Percentiles rank a stretch among this genome's conserved stretches.
Conservation (phyloP, 2,888 invertebrate genomes). For the Petrophora chlorosata region DNA sequence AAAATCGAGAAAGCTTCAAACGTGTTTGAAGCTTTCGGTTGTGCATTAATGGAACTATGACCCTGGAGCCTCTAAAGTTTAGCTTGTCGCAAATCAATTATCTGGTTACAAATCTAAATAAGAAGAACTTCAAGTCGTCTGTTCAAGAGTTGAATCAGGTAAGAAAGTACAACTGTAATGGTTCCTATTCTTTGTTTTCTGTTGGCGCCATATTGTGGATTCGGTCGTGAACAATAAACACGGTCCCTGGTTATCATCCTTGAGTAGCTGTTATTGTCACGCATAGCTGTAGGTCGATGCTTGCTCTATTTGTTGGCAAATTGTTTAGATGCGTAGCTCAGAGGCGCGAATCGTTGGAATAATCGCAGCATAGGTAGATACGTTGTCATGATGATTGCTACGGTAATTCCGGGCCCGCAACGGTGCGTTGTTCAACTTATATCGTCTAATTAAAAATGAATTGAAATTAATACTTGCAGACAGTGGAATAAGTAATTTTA, state of each 20-base stretch:
- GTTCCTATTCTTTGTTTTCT: constrained; percentile 64
- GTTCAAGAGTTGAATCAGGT: constrained; percentile 95
- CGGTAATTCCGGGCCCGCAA: too few relatives aligned
- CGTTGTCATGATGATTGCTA: neutral
- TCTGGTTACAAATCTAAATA: constrained; percentile 97
- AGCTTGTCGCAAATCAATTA: constrained; percentile 99
- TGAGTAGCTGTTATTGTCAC: constrained; percentile 1
- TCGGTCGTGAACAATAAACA: constrained; percentile 23
- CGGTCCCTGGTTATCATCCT: constrained; percentile 1
- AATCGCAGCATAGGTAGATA: neutral
- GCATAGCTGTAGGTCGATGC: neutral
- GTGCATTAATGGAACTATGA: constrained; percentile 97
- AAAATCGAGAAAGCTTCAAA: constrained; percentile 95
- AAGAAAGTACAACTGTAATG: constrained; percentile 72
- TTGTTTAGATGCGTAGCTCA: too few relatives aligned
- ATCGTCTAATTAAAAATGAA: too few relatives aligned
- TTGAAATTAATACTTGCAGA: too few relatives aligned
- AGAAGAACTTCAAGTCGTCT: constrained; percentile 97
- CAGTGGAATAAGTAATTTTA: too few relatives aligned
- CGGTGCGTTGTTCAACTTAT: too few relatives aligned
- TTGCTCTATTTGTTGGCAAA: neutral
- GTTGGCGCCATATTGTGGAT: constrained; percentile 78
- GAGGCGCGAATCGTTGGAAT: neutral
- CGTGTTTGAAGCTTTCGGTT: constrained; percentile 97
- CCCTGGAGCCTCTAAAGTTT: constrained; percentile 99